Evolutionary conservation across 2,888 invertebrate genomes (phyloP), one percentile per base, ranked within the genome.

Genomic region (Liodrosophila aerea): DNA sequence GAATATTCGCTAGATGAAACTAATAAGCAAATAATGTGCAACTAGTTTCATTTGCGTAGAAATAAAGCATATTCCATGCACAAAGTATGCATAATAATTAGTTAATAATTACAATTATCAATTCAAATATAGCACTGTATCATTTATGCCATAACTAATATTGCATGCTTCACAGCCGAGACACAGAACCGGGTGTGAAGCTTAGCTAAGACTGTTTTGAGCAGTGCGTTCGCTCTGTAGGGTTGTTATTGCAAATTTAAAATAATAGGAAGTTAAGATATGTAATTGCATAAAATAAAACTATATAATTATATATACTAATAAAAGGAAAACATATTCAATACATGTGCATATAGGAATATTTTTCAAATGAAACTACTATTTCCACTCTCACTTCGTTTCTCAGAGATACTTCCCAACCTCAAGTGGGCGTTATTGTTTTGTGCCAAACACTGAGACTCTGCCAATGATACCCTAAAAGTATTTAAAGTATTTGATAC

Each of bases 381-480:
- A 40, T 31, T 47, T 27, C 47, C 54, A 16, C 47, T 37, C 11
- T 1, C 0, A 8, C 7, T 30, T 9, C 13, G 22, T 11, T 7
- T 29, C 4, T 11, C 3, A 22, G 41, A 22, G n/a, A 41, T 18
- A 36, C 11, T 41, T 40, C 29, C 7, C 47, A 22, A 12, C 33
- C 29, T 51, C 36, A 49, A 72, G 57, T 50, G 53, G 71, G 73
- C 57, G 73, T 72, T 16, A 40, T 61, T 69, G 73, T 69, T 51
- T 51, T 59, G 54, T 63, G 54, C 29, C 2, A 22, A 22, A 5
- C 22, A 22, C 3, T 22, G 22, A 22, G 22, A 4, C 22, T 22
- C 22, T 41, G 37, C 37, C 54, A 72, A 43, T 67, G 73, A 70
- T 54, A 67, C 57, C 44, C 39, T 51, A n/a, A 33, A 31, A 16